Evolutionary conservation across 2,797 vertebrate species (phyloP).

Genomic region (Pseudomugil gertrudae): DNA sequence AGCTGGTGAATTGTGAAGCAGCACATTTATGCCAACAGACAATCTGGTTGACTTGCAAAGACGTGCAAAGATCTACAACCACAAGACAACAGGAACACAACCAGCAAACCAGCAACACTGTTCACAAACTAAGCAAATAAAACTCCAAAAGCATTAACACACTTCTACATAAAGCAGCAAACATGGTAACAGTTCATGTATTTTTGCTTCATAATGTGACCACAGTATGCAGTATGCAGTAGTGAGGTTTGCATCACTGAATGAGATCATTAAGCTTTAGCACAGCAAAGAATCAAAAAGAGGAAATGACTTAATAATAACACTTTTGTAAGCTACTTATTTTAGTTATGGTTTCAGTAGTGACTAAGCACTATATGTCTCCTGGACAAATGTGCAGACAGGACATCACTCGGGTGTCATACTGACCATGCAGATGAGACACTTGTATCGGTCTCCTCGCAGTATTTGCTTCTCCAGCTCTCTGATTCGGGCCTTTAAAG

Average conservation of each 20-base stretch:
- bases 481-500: conserved; percentile 97
- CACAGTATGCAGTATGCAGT: neutral
- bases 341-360: neutral
- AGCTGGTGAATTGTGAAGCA: neutral
- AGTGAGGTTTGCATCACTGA: neutral
- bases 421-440: conserved; percentile 99
- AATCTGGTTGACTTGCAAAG: conserved; percentile 39
- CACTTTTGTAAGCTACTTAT: neutral
- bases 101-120: neutral
- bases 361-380: neutral
- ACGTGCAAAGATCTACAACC: conserved; percentile 52
- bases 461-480: conserved; percentile 98
- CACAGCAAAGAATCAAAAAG: neutral
- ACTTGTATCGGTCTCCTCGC: conserved; percentile 98
- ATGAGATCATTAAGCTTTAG: neutral
- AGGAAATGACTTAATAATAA: neutral
- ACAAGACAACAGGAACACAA: conserved; percentile 23
- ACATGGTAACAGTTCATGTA: neutral
- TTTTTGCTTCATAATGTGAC: neutral
- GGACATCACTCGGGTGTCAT: neutral
- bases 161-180: conserved; percentile 8
- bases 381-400: neutral
- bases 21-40: conserved; percentile 12
- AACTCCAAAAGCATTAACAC: conserved; percentile 15
- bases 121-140: conserved; percentile 7